phyloP scores from a whole-genome alignment of 2,888 invertebrate genomes.

The Silvanus unidentatus region DNA sequence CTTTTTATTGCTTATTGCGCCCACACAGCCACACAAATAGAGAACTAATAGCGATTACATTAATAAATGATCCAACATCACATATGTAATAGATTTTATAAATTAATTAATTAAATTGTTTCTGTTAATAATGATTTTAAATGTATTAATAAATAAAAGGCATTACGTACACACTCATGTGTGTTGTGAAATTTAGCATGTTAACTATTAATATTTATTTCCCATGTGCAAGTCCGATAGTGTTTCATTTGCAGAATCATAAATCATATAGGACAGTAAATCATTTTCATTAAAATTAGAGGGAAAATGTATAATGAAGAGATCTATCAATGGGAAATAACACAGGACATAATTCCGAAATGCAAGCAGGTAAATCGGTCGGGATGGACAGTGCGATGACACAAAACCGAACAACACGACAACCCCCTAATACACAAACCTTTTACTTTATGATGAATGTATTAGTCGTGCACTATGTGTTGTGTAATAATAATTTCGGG shows the following conservation, averaged over 20 bases:
- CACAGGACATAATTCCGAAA: conserved; percentile 11
- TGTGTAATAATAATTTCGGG: conserved; percentile 11
- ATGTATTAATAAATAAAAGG: conserved; percentile 4
- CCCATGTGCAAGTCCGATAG: conserved; percentile 6
- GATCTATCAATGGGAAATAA: conserved; percentile 15
- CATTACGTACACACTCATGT: too few species aligned
- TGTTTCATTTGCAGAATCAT: conserved; percentile 19
- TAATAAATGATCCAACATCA: too few species aligned
- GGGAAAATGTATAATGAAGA: conserved; percentile 18
- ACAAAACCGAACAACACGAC: too few species aligned
- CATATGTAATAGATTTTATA: too few species aligned
- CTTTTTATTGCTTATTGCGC: too few species aligned
- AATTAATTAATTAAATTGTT: too few species aligned
- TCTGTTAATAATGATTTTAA: too few species aligned
- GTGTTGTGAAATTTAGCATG: conserved; percentile 3
- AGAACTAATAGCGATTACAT: too few species aligned
- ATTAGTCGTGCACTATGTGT: conserved; percentile 1
- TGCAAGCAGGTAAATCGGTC: conserved; percentile 15
- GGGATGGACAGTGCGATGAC: too few species aligned
- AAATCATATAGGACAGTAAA: conserved; percentile 16
- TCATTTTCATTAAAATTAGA: conserved; percentile 18
- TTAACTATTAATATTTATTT: conserved; percentile 6
- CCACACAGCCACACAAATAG: too few species aligned
- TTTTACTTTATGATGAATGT: too few species aligned
- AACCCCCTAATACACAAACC: too few species aligned